Conservation (phyloP, 2,113 vertebrate species). For the Bujurquina vittata region DNA sequence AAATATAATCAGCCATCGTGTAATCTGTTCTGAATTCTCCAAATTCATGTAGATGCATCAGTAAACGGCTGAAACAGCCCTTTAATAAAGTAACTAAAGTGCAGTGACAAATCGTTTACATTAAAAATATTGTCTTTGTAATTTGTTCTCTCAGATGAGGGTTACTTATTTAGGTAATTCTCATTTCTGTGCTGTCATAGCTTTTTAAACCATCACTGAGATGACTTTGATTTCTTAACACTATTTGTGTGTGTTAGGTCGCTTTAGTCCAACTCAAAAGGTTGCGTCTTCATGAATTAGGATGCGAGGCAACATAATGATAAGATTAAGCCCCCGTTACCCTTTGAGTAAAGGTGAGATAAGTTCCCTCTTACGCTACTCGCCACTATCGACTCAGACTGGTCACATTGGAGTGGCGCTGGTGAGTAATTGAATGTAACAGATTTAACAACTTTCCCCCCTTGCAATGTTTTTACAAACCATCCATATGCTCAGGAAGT, state of each 20-base stretch:
- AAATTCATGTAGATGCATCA: too few relatives aligned
- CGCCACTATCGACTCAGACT: not conserved
- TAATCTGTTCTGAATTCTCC: too few relatives aligned
- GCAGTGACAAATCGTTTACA: too few relatives aligned
- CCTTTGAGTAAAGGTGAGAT: not conserved
- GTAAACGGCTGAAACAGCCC: too few relatives aligned
- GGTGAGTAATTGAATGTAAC: conserved; percentile 24
- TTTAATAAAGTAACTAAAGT: too few relatives aligned
- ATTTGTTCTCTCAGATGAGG: not conserved
- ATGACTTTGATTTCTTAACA: not conserved
- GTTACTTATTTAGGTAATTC: not conserved
- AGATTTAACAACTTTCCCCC: conserved; percentile 21
- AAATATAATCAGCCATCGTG: too few relatives aligned
- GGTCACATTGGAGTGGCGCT: not conserved
- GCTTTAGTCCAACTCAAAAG: not conserved
- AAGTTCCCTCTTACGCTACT: not conserved
- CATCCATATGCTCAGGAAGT: conserved; percentile 67
- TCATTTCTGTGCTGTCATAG: not conserved
- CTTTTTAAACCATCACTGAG: not conserved
- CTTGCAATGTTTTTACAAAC: conserved; percentile 30
- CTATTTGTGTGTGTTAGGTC: not conserved
- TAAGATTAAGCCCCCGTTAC: not conserved
- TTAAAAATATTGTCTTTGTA: too few relatives aligned
- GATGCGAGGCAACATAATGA: not conserved
- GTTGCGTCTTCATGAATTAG: not conserved